Conservation (phyloP, 2,888 invertebrate species). For the Pyrrhosoma nymphula region DNA sequence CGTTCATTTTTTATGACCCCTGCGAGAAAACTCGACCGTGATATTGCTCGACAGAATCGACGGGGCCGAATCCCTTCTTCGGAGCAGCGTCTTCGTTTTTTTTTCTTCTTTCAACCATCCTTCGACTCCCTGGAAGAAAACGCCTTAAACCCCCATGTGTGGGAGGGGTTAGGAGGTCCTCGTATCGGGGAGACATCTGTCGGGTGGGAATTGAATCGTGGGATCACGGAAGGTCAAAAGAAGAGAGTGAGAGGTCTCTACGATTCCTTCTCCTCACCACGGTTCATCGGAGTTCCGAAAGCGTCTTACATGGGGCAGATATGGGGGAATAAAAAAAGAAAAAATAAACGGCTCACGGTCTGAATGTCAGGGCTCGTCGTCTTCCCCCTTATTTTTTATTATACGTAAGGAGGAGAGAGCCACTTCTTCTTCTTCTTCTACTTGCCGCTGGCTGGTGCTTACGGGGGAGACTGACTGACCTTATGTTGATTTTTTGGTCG, state of each 20-base stretch:
- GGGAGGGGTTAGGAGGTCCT: neutral
- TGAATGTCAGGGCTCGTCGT: neutral
- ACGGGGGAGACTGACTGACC: neutral
- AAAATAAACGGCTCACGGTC: neutral
- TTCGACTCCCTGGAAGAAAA: neutral
- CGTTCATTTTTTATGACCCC: neutral
- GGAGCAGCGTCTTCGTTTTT: neutral
- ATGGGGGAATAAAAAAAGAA: neutral
- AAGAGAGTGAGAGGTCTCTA: neutral
- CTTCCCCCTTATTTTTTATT: neutral
- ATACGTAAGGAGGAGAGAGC: too few species aligned
- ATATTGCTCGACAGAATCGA: conserved; percentile 2
- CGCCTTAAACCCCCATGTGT: neutral
- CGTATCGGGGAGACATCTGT: neutral
- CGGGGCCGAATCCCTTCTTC: neutral
- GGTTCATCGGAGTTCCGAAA: conserved; percentile 18
- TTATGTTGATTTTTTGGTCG: conserved; percentile 2
- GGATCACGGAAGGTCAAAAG: neutral
- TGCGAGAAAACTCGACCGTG: neutral
- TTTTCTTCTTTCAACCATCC: neutral
- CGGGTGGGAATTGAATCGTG: neutral
- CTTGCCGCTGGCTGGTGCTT: neutral
- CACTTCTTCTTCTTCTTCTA: too few species aligned
- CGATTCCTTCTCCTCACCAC: neutral
- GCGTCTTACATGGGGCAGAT: neutral